Base-by-base conservation (phyloP, 2,888 invertebrate genomes). In the Odontocerum albicorne region DNA sequence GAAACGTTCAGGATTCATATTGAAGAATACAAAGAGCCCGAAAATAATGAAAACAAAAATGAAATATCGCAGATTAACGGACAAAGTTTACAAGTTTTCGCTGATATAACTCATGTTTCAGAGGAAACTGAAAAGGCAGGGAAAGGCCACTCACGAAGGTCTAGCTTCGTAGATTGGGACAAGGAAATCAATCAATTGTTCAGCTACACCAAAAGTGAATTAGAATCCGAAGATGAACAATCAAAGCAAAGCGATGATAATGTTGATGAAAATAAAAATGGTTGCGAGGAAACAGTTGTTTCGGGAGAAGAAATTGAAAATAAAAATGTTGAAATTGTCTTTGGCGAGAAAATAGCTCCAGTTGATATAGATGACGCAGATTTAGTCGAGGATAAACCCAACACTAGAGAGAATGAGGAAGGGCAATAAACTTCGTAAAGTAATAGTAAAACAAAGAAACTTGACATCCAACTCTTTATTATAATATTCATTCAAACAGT, bases 401-500 rank as follows among this genome's bases (percentile, higher is more conserved):
- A 3, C 3, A 17, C 7, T 10, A 12, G 35, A 8, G 40, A 27
- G 19, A 35, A 47, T 27, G 36, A 43, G 19, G 17, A 33, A 46
- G 21, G 10, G 12, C n/a, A 10, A 21, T 45, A 31, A 16, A 44
- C 13, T 27, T 27, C 27, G 10, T 7, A 27, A 27, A 10, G 27
- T 38, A 7, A 27, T 27, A 27, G 27, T 27, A 27, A 7, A 27
- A 27, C n/a, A n/a, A n/a, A n/a, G n/a, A 36, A 38, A 27, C 19
- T 20, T 77, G 77, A 79, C 78, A 79, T 79, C 77, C 78, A 79
- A 77, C 77, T 78, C 77, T 79, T 78, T 79, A 79, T 79, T 79
- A 58, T 77, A 78, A 77, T 78, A 56, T 77, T 77, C 74, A 70
- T 77, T 78, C 75, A 77, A 78, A 78, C 78, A 78, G 77, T 79